Conservation (phyloP, 2,113 vertebrate species). For the Notarius lentiginosus region DNA sequence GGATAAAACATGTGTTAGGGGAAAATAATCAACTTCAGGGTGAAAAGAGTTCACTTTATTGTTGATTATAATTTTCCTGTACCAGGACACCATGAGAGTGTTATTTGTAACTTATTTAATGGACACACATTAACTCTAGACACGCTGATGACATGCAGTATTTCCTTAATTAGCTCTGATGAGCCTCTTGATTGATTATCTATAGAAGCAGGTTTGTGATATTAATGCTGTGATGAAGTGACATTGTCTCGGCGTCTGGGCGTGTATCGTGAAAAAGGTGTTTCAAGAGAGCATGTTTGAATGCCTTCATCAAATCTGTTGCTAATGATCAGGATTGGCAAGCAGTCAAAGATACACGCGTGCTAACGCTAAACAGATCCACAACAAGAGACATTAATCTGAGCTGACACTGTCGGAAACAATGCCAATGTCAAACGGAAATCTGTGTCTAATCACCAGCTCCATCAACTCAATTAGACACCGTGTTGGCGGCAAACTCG, state of each 20-base stretch:
- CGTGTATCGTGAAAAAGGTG: background rate
- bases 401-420: slow-evolving; percentile 6
- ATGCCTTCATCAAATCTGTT: background rate
- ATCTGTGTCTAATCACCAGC: slow-evolving; percentile 40
- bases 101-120: background rate
- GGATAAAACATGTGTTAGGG: background rate
- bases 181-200: slow-evolving; percentile 2
- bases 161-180: background rate
- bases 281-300: background rate
- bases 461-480: slow-evolving; percentile 39
- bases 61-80: background rate
- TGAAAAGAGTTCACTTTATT: background rate
- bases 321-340: slow-evolving; percentile 27
- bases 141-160: background rate
- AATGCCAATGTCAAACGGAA: slow-evolving; percentile 35
- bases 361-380: slow-evolving; percentile 9
- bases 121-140: background rate
- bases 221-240: slow-evolving; percentile 9
- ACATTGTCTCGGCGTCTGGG: background rate
- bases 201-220: background rate
- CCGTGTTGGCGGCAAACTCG: slow-evolving; percentile 29
- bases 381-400: slow-evolving; percentile 5
- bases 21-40: background rate
- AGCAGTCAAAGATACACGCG: slow-evolving; percentile 23
- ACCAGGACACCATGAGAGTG: background rate